Conservation (phyloP, 2,113 vertebrate species). For the Varanus salvator region DNA sequence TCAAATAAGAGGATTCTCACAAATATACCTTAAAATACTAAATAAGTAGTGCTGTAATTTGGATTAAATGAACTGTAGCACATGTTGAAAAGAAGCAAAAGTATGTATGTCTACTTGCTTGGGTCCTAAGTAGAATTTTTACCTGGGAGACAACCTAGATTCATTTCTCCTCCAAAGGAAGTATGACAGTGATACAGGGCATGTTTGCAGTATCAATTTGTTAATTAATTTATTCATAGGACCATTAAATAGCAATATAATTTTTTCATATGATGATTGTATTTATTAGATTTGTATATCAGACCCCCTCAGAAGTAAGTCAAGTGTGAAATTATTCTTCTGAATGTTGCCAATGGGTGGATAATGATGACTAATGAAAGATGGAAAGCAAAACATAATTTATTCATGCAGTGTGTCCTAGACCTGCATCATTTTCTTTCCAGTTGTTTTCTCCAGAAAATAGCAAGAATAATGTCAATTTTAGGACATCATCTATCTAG, state of each 20-base stretch:
- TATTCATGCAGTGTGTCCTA: neutral
- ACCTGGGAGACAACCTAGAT: neutral
- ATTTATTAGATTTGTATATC: slow-evolving; percentile 1
- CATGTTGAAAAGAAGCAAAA: neutral
- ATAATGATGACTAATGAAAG: slow-evolving; percentile 19
- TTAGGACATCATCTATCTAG: neutral
- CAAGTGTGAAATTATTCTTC: slow-evolving; percentile 14
- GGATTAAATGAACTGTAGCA: neutral
- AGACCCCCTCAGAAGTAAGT: neutral
- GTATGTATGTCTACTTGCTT: neutral
- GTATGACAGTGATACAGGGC: neutral
- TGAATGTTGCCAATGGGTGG: slow-evolving; percentile 19
- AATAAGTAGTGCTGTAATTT: neutral
- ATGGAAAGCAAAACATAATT: neutral
- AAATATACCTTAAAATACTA: neutral
- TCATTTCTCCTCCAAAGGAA: neutral
- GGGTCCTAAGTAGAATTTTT: neutral
- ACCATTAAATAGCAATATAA: neutral
- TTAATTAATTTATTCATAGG: slow-evolving; percentile 9
- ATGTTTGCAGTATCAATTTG: neutral
- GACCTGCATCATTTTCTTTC: neutral
- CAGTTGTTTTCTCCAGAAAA: neutral
- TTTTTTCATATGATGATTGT: neutral
- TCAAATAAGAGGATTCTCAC: neutral
- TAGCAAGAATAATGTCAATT: neutral